These are phyloP conservation scores for Leontopithecus rosalia DNA, from an alignment of 2,797 vertebrate genomes.

Conservation along the genomic window DNA sequence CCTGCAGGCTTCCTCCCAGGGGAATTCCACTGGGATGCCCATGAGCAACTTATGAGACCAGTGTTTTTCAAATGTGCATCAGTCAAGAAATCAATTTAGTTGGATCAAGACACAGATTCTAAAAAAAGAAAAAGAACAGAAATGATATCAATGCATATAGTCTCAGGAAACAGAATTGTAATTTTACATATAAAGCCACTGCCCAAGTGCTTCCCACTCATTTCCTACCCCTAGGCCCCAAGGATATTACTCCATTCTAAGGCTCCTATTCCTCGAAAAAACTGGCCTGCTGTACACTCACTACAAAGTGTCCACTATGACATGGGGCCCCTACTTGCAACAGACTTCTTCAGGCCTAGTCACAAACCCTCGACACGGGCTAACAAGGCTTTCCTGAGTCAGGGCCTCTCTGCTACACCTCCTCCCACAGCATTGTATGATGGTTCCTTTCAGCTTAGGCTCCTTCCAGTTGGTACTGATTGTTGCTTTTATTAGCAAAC, in stretches of 20 bases:
- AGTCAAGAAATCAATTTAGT: neutral
- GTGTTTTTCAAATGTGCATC: neutral
- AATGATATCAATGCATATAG: neutral
- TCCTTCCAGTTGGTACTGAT: constrained; percentile 57
- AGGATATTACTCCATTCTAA: neutral
- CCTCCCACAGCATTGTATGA: neutral
- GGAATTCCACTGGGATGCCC: neutral
- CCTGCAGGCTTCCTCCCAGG: neutral
- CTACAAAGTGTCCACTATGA: neutral
- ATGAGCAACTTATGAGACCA: neutral
- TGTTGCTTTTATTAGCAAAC: constrained; percentile 58
- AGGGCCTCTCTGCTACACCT: neutral
- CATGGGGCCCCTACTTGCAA: neutral
- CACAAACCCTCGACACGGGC: neutral
- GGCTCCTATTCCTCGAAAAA: neutral
- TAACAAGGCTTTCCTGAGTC: neutral
- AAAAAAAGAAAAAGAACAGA: neutral
- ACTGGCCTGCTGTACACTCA: neutral
- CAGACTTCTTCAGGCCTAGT: neutral
- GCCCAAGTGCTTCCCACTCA: neutral
- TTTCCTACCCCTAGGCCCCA: neutral
- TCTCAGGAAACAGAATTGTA: neutral
- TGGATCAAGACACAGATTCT: neutral
- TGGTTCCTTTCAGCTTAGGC: neutral
- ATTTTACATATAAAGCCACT: constrained; percentile 10